Evolutionary conservation across 2,888 invertebrate genomes (phyloP).

Genomic region (Macrosiphum euphorbiae): DNA sequence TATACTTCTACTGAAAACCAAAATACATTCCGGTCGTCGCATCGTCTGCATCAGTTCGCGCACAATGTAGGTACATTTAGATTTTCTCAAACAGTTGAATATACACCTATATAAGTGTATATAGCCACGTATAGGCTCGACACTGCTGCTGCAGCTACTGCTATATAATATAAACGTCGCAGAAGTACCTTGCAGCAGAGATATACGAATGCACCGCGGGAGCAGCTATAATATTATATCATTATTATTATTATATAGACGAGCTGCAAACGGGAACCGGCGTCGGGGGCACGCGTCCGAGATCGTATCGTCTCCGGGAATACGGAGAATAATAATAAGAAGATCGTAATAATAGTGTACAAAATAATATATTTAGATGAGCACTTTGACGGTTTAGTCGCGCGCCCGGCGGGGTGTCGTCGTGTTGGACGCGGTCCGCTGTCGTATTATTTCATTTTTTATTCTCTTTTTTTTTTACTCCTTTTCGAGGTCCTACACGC

Average conservation of each 20-base stretch:
- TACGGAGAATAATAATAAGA: constrained; percentile 13
- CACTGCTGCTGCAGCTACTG: neutral
- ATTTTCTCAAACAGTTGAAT: neutral
- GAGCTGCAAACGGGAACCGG: neutral
- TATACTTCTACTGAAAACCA: neutral
- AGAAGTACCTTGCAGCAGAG: neutral
- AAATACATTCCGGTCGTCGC: neutral
- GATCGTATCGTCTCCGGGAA: constrained; percentile 49
- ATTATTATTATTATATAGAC: neutral
- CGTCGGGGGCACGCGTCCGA: constrained; percentile 53
- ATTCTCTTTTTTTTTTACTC: neutral
- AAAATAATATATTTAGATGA: neutral
- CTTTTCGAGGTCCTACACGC: neutral
- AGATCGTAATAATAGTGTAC: neutral
- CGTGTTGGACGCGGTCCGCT: neutral
- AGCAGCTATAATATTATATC: neutral
- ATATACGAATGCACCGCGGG: neutral
- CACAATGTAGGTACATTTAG: neutral
- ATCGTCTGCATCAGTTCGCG: neutral
- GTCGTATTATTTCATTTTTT: neutral
- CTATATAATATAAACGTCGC: neutral
- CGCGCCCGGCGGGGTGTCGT: constrained; percentile 36
- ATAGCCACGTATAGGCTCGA: neutral
- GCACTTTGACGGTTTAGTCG: neutral
- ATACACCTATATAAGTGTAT: too few relatives aligned